These are phyloP conservation scores for Eugnorisma glareosa DNA, from an alignment of 2,888 invertebrate genomes.

Conservation along the genomic window DNA sequence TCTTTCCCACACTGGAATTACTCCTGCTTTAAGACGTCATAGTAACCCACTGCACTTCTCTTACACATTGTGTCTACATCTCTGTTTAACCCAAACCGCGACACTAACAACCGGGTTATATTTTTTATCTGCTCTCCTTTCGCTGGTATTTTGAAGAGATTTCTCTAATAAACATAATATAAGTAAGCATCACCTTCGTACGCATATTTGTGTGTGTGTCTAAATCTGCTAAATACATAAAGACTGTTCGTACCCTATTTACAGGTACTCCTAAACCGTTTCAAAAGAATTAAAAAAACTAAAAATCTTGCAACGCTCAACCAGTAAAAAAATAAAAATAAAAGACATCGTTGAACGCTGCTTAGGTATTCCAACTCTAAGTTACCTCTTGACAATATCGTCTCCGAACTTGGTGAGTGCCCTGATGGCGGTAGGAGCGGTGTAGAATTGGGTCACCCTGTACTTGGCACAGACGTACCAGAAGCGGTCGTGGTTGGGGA, in stretches of 20 bases:
- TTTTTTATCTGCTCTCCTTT: neutral
- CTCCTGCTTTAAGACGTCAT: too few species aligned
- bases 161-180: neutral
- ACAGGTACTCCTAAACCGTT: too few species aligned
- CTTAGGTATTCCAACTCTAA: neutral
- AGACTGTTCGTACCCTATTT: too few species aligned
- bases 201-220: neutral
- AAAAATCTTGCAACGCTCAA: neutral
- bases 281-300: too few species aligned
- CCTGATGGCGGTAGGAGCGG: constrained; percentile 99
- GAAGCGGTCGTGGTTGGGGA: constrained; percentile 97
- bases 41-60: too few species aligned
- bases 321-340: neutral
- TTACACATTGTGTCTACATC: neutral
- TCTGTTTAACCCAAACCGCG: neutral
- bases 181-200: neutral
- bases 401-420: constrained; percentile 99
- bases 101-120: neutral
- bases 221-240: too few species aligned
- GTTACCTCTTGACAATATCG: constrained; percentile 94
- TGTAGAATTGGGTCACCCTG: constrained; percentile 98
- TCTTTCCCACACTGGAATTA: too few species aligned
- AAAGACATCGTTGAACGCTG: neutral
- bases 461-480: constrained; percentile 98
- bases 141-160: neutral